phyloP scores from a whole-genome alignment of 1,140 invertebrate genomes.

The Conus ventricosus region DNA sequence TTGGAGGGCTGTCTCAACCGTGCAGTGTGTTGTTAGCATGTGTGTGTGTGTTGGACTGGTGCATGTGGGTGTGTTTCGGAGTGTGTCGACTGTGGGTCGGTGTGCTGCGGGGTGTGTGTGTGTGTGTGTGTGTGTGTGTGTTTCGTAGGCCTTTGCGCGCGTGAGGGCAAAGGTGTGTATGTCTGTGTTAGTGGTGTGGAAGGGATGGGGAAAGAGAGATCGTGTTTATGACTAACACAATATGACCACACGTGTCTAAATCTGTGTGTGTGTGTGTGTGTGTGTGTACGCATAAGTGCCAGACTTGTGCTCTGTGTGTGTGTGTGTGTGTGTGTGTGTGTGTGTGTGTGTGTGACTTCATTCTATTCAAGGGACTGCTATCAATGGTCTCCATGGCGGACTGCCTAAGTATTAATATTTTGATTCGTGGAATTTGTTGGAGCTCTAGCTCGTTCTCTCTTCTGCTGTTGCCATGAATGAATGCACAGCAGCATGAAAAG shows the following conservation, averaged over 20 bases:
- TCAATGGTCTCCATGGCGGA: too few species aligned
- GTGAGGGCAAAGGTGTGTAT: not conserved
- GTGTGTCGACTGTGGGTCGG: too few species aligned
- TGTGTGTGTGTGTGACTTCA: not conserved
- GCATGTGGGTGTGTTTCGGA: not conserved
- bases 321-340: not conserved
- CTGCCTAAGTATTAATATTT: not conserved
- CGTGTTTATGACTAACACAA: not conserved
- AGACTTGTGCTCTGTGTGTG: not conserved
- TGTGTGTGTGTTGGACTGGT: not conserved
- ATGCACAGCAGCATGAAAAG: not conserved
- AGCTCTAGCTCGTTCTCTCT: too few species aligned
- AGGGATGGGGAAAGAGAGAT: not conserved
- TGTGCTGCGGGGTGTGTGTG: constrained; percentile 17
- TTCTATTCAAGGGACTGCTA: too few species aligned
- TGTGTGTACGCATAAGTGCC: too few species aligned
- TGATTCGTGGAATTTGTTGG: too few species aligned
- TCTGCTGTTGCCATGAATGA: not conserved
- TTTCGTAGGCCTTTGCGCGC: not conserved
- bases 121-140: constrained; percentile 14
- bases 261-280: too few species aligned
- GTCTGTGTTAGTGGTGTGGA: constrained; percentile 7
- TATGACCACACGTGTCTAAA: too few species aligned
- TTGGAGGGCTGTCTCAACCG: not conserved
- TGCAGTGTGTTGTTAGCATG: not conserved